These are phyloP conservation scores for Pseudopodoces humilis DNA, from an alignment of 2,113 vertebrate species.

Conservation along the genomic window DNA sequence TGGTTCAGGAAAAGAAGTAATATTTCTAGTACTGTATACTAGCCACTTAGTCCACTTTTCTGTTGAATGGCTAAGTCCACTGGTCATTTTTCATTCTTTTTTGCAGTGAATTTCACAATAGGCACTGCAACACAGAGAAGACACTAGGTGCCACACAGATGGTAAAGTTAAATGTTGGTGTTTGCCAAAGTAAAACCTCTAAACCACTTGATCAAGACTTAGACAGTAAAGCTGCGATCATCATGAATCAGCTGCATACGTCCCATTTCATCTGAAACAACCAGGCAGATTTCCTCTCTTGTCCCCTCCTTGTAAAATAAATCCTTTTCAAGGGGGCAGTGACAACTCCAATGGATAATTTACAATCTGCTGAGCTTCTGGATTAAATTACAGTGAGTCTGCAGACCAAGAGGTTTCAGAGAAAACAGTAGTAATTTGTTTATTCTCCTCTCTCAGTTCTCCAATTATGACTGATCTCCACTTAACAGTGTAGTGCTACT, in stretches of 20 bases:
- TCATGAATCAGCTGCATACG: neutral
- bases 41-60: neutral
- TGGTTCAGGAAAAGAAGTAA: rapidly evolving
- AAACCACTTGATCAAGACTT: neutral
- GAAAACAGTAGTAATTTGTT: slow-evolving; percentile 82
- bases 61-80: neutral
- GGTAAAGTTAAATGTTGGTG: neutral
- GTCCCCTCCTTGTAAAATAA: slow-evolving; percentile 57
- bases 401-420: slow-evolving; percentile 68
- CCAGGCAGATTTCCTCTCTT: slow-evolving; percentile 3
- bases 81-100: neutral
- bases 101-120: neutral
- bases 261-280: slow-evolving; percentile 31
- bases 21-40: neutral
- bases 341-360: slow-evolving; percentile 75
- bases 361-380: slow-evolving; percentile 72
- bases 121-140: neutral
- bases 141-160: rapidly evolving
- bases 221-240: neutral
- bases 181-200: neutral
- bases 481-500: slow-evolving; percentile 60
- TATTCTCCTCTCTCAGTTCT: slow-evolving; percentile 75
- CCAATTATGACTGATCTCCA: slow-evolving; percentile 72
- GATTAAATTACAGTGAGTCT: slow-evolving; percentile 76
- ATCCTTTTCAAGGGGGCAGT: slow-evolving; percentile 61